Base-by-base conservation (phyloP, 2,113 vertebrate genomes). In the Boleophthalmus pectinirostris region DNA sequence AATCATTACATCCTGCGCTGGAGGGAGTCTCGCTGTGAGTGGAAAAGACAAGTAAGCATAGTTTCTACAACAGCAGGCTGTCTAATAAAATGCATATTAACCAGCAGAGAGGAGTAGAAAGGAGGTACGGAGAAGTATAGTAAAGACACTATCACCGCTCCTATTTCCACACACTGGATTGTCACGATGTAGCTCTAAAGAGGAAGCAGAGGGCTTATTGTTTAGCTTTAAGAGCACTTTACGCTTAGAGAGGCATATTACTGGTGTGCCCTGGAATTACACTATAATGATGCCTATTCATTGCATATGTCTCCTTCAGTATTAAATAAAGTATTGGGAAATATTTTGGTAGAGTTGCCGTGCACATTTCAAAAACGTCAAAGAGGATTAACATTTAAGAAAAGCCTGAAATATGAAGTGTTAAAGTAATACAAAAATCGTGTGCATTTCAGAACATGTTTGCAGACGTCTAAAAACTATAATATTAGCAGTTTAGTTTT, bases 1-100 rank as follows among this genome's bases (percentile, higher is more conserved):
- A 86, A 77, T 83, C 79, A 81, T 83, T 84, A 74, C 35, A 18
- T 73, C 68, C 65, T 24, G 67, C 67, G 81, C 66, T 68, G 69
- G 20, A 72, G 79, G 79, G 74, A 82, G 66, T 70, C 61, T 6
- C 49, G 69, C 66, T 69, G 74, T 29, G 43, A 81, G 81, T 57
- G 64, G 67, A 74, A 46, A 72, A 73, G 74, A 77, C 49, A 33
- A 63, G 61, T 76, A 82, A 54, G 61, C 75, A 38, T 6, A 75
- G 73, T 64, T 56, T 81, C 71, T 21, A 46, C 68, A 47, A 61
- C 69, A 78, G 78, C 78, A 58, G 75, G 83, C 70, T 20, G 54
- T 75, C 82, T 82, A 85, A 89, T 88, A 75, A 91, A 88, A 89
- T 86, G 77, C 85, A 88, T 82, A 83, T 83, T 77, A 83, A 78